Conservation (phyloP, 35 echinoderm and acorn worm genomes). For the Apostichopus parvimensis region DNA sequence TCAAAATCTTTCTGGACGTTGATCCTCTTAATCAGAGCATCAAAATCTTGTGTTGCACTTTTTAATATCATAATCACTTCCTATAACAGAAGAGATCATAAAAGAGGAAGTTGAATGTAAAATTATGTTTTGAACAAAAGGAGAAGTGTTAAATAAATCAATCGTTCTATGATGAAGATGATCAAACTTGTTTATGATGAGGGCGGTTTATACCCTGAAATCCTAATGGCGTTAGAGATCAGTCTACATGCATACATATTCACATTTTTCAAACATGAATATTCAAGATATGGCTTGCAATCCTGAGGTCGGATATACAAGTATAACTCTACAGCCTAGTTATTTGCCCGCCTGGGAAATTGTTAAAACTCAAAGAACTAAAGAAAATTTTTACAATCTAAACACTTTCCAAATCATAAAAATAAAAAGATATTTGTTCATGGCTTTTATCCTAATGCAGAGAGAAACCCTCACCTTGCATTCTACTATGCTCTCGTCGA, state of each 20-base stretch:
- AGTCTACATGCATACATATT: too few relatives aligned
- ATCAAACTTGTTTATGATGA: neutral
- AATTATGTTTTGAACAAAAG: too few relatives aligned
- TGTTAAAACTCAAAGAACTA: too few relatives aligned
- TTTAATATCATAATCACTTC: constrained; percentile 99
- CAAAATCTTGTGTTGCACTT: constrained; percentile 94
- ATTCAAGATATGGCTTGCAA: neutral
- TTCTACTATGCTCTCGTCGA: constrained; percentile 97
- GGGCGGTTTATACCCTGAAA: neutral
- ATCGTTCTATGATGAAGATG: too few relatives aligned
- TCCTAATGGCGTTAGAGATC: too few relatives aligned
- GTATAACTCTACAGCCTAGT: too few relatives aligned
- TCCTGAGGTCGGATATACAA: neutral
- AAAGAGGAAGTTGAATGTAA: too few relatives aligned
- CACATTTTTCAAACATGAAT: too few relatives aligned
- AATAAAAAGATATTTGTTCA: neutral
- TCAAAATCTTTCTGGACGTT: constrained; percentile 97
- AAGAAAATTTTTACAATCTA: too few relatives aligned
- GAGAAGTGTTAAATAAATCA: too few relatives aligned
- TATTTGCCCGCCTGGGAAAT: too few relatives aligned
- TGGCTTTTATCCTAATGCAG: neutral
- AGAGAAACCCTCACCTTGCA: constrained; percentile 73
- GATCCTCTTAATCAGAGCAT: constrained; percentile 89
- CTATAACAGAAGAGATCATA: constrained; percentile 42
- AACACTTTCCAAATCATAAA: neutral